Conservation (phyloP, 64 coral and sea anemone genomes). For the Trachythela sp. region DNA sequence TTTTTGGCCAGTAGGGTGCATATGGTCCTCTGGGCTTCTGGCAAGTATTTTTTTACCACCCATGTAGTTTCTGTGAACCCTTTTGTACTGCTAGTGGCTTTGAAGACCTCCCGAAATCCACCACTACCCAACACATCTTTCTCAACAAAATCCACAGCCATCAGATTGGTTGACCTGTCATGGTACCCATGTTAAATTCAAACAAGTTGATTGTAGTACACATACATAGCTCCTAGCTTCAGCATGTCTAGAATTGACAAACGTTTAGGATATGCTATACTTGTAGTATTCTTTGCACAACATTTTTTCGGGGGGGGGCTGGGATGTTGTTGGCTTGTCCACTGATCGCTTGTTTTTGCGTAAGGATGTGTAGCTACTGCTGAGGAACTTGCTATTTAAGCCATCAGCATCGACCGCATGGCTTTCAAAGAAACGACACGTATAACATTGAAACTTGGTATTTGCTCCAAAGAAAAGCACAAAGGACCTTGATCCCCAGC, state of each 20-base stretch:
- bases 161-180: no score
- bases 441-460: constrained; percentile 26
- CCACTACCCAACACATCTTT: no score
- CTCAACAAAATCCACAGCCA: no score
- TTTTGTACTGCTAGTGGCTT: constrained; percentile 23
- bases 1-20: constrained; percentile 15
- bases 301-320: no score
- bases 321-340: not conserved
- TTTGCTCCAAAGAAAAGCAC: constrained; percentile 30
- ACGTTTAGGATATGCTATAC: no score
- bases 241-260: no score
- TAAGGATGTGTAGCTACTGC: not conserved
- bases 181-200: no score
- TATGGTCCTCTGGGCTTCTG: constrained; percentile 19
- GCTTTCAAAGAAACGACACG: not conserved
- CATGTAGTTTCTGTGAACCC: constrained; percentile 12
- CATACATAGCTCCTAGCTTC: no score
- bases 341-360: not conserved
- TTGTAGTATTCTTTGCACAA: no score
- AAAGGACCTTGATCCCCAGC: constrained; percentile 30
- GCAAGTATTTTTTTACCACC: constrained; percentile 23
- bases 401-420: not conserved
- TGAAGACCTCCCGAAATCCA: constrained; percentile 41
- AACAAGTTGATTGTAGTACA: no score
- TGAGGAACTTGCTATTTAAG: not conserved